Evolutionary conservation across 2,113 vertebrate genomes (phyloP), one percentile per base, ranked within the genome.

Genomic region (Thalassarche chlororhynchos): DNA sequence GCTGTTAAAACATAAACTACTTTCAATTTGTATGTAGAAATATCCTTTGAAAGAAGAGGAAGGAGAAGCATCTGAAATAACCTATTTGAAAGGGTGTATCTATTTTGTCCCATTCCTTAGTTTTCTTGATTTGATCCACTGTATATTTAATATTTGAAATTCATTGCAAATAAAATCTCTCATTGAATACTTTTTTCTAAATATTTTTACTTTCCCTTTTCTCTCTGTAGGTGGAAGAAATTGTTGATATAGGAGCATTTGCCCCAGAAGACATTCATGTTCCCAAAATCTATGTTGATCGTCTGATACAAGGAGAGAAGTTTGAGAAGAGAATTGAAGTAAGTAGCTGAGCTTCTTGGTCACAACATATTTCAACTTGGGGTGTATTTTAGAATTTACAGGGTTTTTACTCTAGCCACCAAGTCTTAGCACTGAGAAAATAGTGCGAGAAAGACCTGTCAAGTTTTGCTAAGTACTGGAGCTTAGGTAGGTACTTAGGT

Each of bases 311-410:
- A 86, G 99, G 99, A 79, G 97, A 96, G 52, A 94, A 96, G 71
- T 99, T 98, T 52, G 99, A 99, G 96, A 99, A 99, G 95, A 99
- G 99, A 95, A 99, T 99, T 88, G 99, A 99, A 99, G 99, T 99
- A 98, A 95, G 87, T 80, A 61, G 26, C 34, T 91, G 69, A 78
- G 38, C 18, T 70, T 91, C 15, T 90, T 77, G 19, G 61, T 69
- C 54, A 51, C 38, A 47, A 16, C 5, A 2, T 65, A 14, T 68
- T 82, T 92, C 34, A 57, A 4, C 10, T 34, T 75, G 14, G 24
- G 2, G 1, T 49, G 8, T 77, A 32, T 79, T 69, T 84, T 72
- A 75, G 79, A 92, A 40, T 89, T 54, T 47, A 7, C 15, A 11
- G 25, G 10, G 1, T 12, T 68, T 86, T 81, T 58, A 17, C 14